These are phyloP conservation scores for Cataglyphis hispanica DNA, from an alignment of 1,140 invertebrate genomes.

Conservation along the genomic window DNA sequence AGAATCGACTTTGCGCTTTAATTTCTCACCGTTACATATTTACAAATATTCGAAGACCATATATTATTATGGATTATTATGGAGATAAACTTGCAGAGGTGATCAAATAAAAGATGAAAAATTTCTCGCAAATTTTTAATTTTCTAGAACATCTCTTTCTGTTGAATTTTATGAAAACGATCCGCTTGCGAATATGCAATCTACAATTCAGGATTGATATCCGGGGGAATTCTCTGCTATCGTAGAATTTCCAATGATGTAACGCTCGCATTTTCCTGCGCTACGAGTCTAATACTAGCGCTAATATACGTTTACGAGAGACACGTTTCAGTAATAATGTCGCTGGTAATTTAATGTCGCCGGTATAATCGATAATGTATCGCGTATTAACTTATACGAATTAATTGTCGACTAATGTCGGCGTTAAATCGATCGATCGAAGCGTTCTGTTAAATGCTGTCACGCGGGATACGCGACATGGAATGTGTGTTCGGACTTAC, in stretches of 20 bases:
- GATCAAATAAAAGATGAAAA: neutral
- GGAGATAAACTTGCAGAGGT: neutral
- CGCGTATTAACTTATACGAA: conserved; percentile 35
- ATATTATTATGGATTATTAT: neutral
- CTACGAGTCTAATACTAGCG: no score
- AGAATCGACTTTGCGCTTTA: neutral
- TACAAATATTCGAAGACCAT: neutral
- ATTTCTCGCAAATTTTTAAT: neutral
- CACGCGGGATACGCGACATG: neutral
- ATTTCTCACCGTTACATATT: neutral
- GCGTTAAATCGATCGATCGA: conserved; percentile 18
- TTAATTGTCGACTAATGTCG: conserved; percentile 34
- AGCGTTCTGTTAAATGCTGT: neutral
- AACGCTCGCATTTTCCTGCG: neutral
- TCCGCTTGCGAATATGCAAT: neutral
- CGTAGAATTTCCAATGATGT: neutral
- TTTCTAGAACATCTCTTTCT: neutral
- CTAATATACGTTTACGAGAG: no score
- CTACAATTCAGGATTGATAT: neutral
- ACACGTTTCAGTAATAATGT: conserved; percentile 19
- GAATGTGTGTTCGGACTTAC: neutral
- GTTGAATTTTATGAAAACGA: no score
- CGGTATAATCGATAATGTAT: neutral
- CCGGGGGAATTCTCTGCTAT: no score
- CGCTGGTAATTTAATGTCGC: neutral